phyloP scores from a whole-genome alignment of 2,113 vertebrate species.

The Periophthalmus modestus region DNA sequence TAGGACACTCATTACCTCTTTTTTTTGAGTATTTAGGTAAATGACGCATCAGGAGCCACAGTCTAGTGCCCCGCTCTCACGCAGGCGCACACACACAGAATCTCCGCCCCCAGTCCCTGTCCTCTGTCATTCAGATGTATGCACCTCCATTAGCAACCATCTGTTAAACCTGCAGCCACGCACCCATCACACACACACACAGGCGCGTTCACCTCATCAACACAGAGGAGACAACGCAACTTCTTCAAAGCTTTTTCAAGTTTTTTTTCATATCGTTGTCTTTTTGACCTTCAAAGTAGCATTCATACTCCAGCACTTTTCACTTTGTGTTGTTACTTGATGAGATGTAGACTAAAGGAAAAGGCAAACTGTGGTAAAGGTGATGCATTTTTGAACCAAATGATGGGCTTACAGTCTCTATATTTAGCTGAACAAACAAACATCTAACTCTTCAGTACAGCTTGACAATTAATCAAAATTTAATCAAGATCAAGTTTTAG shows the following conservation, averaged over 20 bases:
- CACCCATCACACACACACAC: conserved; percentile 40
- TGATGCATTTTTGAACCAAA: not conserved
- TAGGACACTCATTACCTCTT: conserved; percentile 20
- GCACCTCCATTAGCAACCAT: conserved; percentile 83
- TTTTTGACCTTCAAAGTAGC: conserved; percentile 65
- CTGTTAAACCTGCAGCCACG: conserved; percentile 82
- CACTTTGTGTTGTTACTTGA: conserved; percentile 30
- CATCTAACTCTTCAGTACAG: not conserved
- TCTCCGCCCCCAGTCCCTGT: conserved; percentile 65
- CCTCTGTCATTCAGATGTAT: conserved; percentile 83
- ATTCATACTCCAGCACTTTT: conserved; percentile 20
- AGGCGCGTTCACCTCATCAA: conserved; percentile 32
- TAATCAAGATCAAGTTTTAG: too few species aligned
- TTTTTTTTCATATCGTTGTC: conserved; percentile 24
- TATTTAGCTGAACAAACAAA: not conserved
- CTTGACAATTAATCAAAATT: too few species aligned
- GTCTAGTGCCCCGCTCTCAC: not conserved
- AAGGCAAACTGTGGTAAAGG: too few species aligned
- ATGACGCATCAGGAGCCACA: conserved; percentile 36
- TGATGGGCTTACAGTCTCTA: not conserved
- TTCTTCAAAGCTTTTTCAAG: conserved; percentile 32
- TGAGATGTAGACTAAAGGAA: too few species aligned
- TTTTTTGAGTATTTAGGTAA: conserved; percentile 17
- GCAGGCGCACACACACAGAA: conserved; percentile 30
- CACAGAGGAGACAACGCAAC: conserved; percentile 40